Evolutionary conservation across 2,113 vertebrate species (phyloP).

Genomic region (Rhea pennata): DNA sequence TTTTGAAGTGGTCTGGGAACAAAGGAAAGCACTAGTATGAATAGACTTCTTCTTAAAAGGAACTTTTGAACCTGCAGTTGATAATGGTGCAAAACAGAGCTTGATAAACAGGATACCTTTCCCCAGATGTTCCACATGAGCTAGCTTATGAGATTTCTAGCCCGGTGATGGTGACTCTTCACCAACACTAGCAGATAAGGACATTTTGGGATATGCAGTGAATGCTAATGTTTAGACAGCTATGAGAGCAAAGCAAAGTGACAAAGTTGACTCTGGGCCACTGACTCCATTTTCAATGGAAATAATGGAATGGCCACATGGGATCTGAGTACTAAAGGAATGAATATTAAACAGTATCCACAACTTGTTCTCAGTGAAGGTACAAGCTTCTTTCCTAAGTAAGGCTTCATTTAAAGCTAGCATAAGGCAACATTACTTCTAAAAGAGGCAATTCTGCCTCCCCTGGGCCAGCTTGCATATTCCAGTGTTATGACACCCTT

Average conservation of each 20-base stretch:
- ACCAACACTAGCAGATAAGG: not conserved
- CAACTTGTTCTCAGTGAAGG: not conserved
- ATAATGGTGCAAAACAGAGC: not conserved
- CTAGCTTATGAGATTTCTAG: not conserved
- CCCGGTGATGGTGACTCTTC: too few relatives aligned
- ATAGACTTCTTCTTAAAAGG: not conserved
- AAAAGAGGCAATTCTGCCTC: not conserved
- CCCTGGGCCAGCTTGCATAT: fast-evolving
- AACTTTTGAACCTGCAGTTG: not conserved
- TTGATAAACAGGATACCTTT: not conserved
- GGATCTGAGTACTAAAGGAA: not conserved
- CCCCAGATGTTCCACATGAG: not conserved
- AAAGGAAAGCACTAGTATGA: not conserved
- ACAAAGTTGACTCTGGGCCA: not conserved
- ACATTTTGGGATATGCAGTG: not conserved
- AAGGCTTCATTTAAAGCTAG: not conserved
- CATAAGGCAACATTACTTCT: not conserved
- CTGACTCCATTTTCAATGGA: not conserved
- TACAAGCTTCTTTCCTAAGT: not conserved
- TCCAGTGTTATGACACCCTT: not conserved
- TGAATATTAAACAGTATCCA: not conserved
- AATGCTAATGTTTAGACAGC: not conserved
- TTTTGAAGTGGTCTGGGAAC: not conserved
- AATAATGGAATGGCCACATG: not conserved
- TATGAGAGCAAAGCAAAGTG: not conserved